A percentile compares a stretch with the other conserved stretches of the same genome.
Conservation (phyloP, 2,113 vertebrate species). For the Barnardius zonarius region DNA sequence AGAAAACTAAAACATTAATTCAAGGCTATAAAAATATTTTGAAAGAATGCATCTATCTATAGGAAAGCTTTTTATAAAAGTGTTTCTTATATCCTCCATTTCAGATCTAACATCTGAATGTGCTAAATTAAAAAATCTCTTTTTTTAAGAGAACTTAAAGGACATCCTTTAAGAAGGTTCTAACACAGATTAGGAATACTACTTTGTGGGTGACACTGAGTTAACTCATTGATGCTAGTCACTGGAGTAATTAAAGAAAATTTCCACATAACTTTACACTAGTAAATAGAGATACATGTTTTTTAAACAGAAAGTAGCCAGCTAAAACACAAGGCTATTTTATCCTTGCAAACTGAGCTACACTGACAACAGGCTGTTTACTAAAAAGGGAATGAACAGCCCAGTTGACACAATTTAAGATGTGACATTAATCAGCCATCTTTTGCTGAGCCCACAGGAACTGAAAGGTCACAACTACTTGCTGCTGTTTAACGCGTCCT, state of each 20-base stretch:
- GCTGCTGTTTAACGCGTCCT: neutral
- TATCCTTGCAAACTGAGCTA: neutral
- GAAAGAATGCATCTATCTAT: neutral
- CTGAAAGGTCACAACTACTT: constrained; percentile 49
- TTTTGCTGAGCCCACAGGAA: constrained; percentile 57
- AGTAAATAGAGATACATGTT: neutral
- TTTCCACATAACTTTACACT: neutral
- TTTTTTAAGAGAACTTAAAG: neutral
- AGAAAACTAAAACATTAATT: neutral
- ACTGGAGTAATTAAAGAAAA: neutral
- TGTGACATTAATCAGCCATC: constrained; percentile 37
- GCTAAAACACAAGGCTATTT: neutral
- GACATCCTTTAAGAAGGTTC: neutral
- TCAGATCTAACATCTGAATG: neutral
- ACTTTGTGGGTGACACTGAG: neutral
- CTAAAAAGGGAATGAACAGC: constrained; percentile 7
- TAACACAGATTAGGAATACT: neutral
- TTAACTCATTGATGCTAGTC: neutral
- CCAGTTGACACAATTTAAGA: constrained; percentile 23
- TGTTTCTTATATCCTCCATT: neutral
- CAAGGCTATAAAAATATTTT: neutral
- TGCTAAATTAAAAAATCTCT: neutral
- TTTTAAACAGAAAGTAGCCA: neutral
- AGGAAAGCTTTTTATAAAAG: neutral
- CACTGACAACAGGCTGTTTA: neutral